Conservation (phyloP, 2,888 invertebrate species). For the Augiades crinisus region DNA sequence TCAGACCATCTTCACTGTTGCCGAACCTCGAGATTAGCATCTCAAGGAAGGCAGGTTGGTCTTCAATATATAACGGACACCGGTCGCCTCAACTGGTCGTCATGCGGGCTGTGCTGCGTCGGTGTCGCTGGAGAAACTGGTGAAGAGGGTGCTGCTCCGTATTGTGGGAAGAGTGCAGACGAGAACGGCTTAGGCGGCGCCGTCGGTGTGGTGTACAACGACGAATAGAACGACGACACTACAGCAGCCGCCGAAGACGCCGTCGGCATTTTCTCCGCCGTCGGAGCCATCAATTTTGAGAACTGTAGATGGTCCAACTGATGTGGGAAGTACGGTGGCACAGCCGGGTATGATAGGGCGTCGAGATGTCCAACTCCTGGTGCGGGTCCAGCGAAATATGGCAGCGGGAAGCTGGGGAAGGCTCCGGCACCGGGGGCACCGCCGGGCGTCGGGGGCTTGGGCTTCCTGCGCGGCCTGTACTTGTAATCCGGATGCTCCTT, state of each 20-base stretch:
- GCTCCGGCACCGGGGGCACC: constrained; percentile 73
- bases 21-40: constrained; percentile 52
- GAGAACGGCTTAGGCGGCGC: constrained; percentile 76
- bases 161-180: constrained; percentile 78
- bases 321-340: constrained; percentile 89
- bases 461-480: constrained; percentile 92
- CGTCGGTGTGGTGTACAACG: constrained; percentile 82
- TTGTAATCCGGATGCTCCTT: constrained; percentile 96
- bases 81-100: constrained; percentile 84
- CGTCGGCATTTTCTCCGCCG: constrained; percentile 69
- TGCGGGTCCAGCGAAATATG: constrained; percentile 84
- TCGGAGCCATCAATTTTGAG: constrained; percentile 81
- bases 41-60: constrained; percentile 71
- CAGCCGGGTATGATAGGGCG: constrained; percentile 83
- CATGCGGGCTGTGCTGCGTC: constrained; percentile 74
- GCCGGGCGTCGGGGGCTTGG: constrained; percentile 85
- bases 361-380: constrained; percentile 81
- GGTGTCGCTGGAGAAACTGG: constrained; percentile 70
- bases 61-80: constrained; percentile 87
- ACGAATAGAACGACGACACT: constrained; percentile 86
- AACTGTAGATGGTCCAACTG: constrained; percentile 85
- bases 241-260: constrained; percentile 81
- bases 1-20: constrained; percentile 40
- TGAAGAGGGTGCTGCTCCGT: constrained; percentile 70
- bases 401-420: constrained; percentile 84